Evolutionary conservation across 2,888 invertebrate genomes (phyloP).

Genomic region (Rhyacophila evoluta): DNA sequence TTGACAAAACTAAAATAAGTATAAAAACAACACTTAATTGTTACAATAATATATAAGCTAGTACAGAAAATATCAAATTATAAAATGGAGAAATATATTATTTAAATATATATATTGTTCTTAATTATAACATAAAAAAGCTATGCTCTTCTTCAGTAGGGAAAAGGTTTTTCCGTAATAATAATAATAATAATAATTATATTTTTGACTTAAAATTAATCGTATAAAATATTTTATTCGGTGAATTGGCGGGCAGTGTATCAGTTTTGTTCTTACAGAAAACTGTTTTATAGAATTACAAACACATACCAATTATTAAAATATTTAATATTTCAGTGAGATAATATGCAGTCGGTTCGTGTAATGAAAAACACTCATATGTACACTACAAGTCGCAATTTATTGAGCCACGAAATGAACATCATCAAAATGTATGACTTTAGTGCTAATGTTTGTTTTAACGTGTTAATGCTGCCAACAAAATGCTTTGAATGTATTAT

Average conservation of each 20-base stretch:
- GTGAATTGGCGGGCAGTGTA: constrained; percentile 18
- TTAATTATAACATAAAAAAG: constrained; percentile 42
- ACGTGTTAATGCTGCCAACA: background rate
- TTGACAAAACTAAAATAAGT: constrained; percentile 37
- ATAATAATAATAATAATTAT: constrained; percentile 25
- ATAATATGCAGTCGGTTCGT: background rate
- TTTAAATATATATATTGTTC: constrained; percentile 26
- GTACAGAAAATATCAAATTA: constrained; percentile 41
- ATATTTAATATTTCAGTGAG: background rate
- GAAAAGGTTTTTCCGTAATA: constrained; percentile 15
- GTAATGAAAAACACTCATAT: background rate
- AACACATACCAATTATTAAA: background rate
- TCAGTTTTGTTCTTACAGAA: constrained; percentile 1
- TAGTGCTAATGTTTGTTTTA: background rate
- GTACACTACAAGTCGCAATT: background rate
- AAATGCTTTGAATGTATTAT: too few species aligned
- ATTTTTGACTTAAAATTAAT: constrained; percentile 29
- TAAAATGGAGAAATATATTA: constrained; percentile 49
- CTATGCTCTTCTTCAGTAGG: constrained; percentile 37
- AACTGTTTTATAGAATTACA: constrained; percentile 1
- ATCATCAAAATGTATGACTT: background rate
- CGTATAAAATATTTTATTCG: constrained; percentile 21
- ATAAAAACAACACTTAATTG: constrained; percentile 48
- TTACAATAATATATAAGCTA: constrained; percentile 39
- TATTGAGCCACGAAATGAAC: background rate